Evolutionary conservation across 2,888 invertebrate species (phyloP), one percentile per base, ranked within the genome.

Genomic region (Beris chalybata): DNA sequence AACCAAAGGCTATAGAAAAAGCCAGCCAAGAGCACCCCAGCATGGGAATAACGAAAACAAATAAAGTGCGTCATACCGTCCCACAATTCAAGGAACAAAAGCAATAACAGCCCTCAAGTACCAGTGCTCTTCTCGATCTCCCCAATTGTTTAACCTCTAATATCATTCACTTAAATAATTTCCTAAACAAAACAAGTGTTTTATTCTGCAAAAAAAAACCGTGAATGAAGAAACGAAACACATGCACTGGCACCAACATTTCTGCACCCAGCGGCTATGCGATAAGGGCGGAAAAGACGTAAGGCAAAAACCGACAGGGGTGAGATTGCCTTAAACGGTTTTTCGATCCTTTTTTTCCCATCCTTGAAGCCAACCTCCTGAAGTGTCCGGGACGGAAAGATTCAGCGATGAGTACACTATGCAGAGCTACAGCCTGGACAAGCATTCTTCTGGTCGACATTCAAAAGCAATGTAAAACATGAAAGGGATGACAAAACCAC

Each of bases 401-500:
- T 38, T 38, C 38, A 7, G 38, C 38, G 38, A 38, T 38, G 38
- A 38, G 7, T 38, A 9, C 38, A 38, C 38, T 9, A 9, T 3
- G n/a, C n/a, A n/a, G n/a, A 11, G 44, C 52, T 65, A 38, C 9
- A 38, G 5, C 38, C 38, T 38, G 38, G 38, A 38, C 38, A 5
- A 38, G 22, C 22, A 22, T 22, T 22, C 22, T 22, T 22, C 22
- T 22, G 22, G 22, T 22, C 22, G 22, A 58, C 58, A 43, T 54
- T 58, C 53, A 59, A 66, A 66, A 58, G 59, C 50, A 48, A 63
- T 69, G 55, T 47, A 32, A 58, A 54, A 65, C 67, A 69, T 67
- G 58, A 72, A 72, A 68, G 72, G 71, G 71, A 72, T 72, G 72
- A 70, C 72, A 72, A 71, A 71, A 72, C 72, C 72, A 72, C 72